Percentiles rank a stretch among this genome's conserved stretches.
phyloP scores from a whole-genome alignment of 1,140 invertebrate species.

The Drosophila subpulchrella region DNA sequence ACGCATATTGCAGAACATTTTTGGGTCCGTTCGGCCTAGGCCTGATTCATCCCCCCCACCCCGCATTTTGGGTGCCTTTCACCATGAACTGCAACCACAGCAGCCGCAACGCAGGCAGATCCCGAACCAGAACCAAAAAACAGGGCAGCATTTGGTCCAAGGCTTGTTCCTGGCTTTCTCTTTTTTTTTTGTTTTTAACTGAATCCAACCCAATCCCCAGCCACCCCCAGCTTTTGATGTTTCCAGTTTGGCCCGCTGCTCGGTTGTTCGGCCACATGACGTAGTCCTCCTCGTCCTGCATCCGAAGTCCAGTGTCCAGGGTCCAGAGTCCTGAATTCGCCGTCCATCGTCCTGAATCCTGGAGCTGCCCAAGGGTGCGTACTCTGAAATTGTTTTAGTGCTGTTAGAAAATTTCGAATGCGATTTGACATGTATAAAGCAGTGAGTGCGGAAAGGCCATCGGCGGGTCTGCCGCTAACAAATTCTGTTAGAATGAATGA shows the following conservation, averaged over 20 bases:
- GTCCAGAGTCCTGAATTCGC: neutral
- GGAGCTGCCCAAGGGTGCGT: slow-evolving; percentile 30
- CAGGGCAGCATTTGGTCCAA: slow-evolving; percentile 61
- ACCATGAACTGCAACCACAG: slow-evolving; percentile 77
- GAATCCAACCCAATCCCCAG: slow-evolving; percentile 10
- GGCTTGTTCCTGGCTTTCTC: slow-evolving; percentile 43
- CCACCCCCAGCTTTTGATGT: slow-evolving; percentile 29
- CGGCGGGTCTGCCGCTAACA: slow-evolving; percentile 28
- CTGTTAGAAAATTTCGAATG: slow-evolving; percentile 50
- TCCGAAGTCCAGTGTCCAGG: neutral
- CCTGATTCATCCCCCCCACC: slow-evolving; percentile 16
- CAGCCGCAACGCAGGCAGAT: slow-evolving; percentile 52
- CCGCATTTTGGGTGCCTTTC: slow-evolving; percentile 6
- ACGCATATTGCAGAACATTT: slow-evolving; percentile 81
- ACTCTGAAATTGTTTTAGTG: slow-evolving; percentile 59
- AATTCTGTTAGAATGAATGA: slow-evolving; percentile 32
- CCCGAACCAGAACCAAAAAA: slow-evolving; percentile 27
- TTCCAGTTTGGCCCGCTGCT: slow-evolving; percentile 14
- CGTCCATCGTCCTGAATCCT: neutral
- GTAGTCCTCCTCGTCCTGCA: slow-evolving; percentile 39
- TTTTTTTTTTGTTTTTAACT: slow-evolving; percentile 39
- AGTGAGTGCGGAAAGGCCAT: slow-evolving; percentile 22
- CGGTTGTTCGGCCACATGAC: slow-evolving; percentile 79
- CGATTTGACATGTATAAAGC: slow-evolving; percentile 46
- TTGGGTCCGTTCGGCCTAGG: slow-evolving; percentile 63